phyloP scores from a whole-genome alignment of 2,797 vertebrate genomes.

The Psittacula derbiana region DNA sequence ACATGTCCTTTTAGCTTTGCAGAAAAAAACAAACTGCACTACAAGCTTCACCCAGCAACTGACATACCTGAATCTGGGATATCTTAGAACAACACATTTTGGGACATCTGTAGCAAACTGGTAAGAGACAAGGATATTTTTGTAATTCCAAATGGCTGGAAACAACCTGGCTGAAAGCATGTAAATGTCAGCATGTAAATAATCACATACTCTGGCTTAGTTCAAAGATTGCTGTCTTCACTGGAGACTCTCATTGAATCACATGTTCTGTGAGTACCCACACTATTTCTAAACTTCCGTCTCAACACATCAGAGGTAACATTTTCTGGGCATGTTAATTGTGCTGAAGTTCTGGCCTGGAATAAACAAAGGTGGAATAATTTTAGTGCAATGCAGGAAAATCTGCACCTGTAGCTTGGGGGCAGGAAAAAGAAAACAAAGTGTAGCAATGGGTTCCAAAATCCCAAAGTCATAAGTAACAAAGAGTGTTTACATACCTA shows the following conservation, averaged over 20 bases:
- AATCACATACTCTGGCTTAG: not conserved
- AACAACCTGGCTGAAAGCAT: not conserved
- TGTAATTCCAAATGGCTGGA: not conserved
- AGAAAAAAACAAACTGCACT: not conserved
- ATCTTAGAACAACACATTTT: not conserved
- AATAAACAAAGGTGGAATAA: not conserved
- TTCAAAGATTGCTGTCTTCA: not conserved
- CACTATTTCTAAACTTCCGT: not conserved
- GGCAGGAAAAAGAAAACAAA: not conserved
- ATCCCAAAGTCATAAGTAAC: not conserved
- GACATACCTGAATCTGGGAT: not conserved
- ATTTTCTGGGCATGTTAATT: not conserved
- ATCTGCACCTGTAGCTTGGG: not conserved
- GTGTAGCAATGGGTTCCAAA: not conserved
- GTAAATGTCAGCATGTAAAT: not conserved
- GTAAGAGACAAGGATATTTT: not conserved
- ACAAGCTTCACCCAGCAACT: not conserved
- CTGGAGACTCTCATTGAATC: not conserved
- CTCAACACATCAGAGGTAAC: not conserved
- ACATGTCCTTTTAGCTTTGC: not conserved
- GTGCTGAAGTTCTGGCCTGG: not conserved
- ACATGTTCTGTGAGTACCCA: not conserved
- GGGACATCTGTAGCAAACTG: not conserved
- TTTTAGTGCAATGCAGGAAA: not conserved
- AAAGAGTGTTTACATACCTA: not conserved